Base-by-base conservation (phyloP, 2,888 invertebrate species). In the Stenotaenia linearis region DNA sequence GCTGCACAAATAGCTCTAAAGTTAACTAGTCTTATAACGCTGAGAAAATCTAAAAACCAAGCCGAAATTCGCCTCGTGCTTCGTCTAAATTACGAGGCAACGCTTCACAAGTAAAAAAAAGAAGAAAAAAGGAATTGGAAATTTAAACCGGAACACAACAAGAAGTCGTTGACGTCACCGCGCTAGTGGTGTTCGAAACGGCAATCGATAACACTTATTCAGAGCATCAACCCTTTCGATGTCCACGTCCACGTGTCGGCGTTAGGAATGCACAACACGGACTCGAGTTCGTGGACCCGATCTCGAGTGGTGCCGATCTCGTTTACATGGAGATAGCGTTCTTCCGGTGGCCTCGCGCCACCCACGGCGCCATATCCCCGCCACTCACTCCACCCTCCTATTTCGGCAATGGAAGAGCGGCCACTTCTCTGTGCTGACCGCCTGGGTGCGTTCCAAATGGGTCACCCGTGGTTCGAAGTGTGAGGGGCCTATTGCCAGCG, bases 291-390 rank as follows among this genome's bases (percentile, higher is more conserved):
- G 69, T 69, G 69, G 69, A 69, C 69, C 69, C 69, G 69, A 28
- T 69, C 69, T 28, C 56, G 56, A 4, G 69, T 25, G 69, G 6
- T 69, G 69, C 69, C 69, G 69, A 69, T 69, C 69, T 69, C 69
- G 69, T 69, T 69, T 69, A 69, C 69, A 69, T 69, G 69, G 23
- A 69, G 69, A 69, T 69, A n/a, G 69, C 69, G 69, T 69, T 69
- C 69, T 69, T 69, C 69, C 69, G 69, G 69, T 69, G 69, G 69
- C 69, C 69, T 69, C 69, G 69, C 69, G 69, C 69, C 69, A 69
- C 69, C 69, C 69, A 69, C 69, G 69, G 69, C 69, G 69, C 69
- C 69, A 69, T 69, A 25, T 28, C 25, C n/a, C 10, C 69, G 69
- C 69, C 25, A 25, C 69, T 69, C 69, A 69, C 69, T 28, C 69